Percentiles rank a stretch among this genome's conserved stretches.
These are phyloP conservation scores for Sebastes hubbsi DNA, from an alignment of 2,797 vertebrate species.

Conservation along the genomic window DNA sequence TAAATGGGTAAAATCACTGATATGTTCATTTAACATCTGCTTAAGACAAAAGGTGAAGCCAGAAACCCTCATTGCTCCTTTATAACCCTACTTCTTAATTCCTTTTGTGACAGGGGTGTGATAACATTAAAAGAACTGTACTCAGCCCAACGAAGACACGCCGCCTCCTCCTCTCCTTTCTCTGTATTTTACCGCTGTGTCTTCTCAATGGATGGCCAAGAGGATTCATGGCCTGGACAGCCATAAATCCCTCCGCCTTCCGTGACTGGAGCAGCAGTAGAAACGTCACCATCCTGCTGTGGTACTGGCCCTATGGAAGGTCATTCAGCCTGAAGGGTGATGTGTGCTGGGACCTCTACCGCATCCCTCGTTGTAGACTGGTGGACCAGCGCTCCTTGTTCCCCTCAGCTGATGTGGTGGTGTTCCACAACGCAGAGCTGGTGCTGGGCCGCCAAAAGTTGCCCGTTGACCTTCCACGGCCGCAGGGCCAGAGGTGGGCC, in stretches of 20 bases:
- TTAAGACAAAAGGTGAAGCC: not conserved
- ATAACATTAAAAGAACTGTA: not conserved
- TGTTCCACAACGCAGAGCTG: conserved; percentile 89
- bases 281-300: conserved; percentile 83
- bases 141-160: conserved; percentile 3
- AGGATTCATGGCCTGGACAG: not conserved
- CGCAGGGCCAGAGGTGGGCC: conserved; percentile 86
- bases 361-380: conserved; percentile 80
- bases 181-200: conserved; percentile 13
- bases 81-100: not conserved
- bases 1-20: not conserved
- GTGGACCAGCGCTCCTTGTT: conserved; percentile 72
- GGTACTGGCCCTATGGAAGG: conserved; percentile 88
- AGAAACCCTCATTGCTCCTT: not conserved
- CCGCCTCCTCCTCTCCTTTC: not conserved
- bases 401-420: conserved; percentile 81
- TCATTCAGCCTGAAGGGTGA: conserved; percentile 66
- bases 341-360: conserved; percentile 76
- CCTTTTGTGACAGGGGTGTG: conserved; percentile 25
- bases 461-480: conserved; percentile 75
- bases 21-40: not conserved
- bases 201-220: conserved; percentile 1
- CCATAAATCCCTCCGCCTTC: not conserved
- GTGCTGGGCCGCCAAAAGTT: conserved; percentile 28
- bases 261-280: accelerated